Conservation (phyloP, 2,113 vertebrate genomes). For the Cyphomyrus plagiostoma region DNA sequence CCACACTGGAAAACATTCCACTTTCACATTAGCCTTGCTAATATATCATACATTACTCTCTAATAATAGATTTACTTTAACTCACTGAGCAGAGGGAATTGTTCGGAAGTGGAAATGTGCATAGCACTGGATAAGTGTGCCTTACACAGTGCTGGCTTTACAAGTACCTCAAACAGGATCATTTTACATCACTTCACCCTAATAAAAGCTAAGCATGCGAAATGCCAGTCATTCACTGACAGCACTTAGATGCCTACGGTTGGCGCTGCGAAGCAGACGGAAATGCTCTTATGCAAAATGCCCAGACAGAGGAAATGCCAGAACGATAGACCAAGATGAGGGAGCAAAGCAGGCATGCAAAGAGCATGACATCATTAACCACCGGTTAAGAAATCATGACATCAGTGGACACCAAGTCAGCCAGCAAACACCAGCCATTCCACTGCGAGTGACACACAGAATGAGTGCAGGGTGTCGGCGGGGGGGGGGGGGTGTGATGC, state of each 20-base stretch:
- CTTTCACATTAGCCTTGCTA: neutral
- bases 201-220: neutral
- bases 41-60: neutral
- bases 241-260: neutral
- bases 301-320: neutral
- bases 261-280: neutral
- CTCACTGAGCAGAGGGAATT: neutral
- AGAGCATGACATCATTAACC: conserved; percentile 29
- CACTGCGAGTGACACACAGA: neutral
- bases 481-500: neutral
- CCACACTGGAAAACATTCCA: neutral
- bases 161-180: neutral
- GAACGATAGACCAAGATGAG: conserved; percentile 7
- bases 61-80: neutral
- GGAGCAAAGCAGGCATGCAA: conserved; percentile 22
- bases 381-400: neutral
- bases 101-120: neutral
- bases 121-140: neutral
- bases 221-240: neutral
- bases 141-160: neutral
- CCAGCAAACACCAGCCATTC: neutral
- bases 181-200: neutral
- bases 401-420: neutral
- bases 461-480: neutral
- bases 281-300: neutral